Evolutionary conservation across 2,113 vertebrate species (phyloP).

Genomic region (Gyps fulvus): DNA sequence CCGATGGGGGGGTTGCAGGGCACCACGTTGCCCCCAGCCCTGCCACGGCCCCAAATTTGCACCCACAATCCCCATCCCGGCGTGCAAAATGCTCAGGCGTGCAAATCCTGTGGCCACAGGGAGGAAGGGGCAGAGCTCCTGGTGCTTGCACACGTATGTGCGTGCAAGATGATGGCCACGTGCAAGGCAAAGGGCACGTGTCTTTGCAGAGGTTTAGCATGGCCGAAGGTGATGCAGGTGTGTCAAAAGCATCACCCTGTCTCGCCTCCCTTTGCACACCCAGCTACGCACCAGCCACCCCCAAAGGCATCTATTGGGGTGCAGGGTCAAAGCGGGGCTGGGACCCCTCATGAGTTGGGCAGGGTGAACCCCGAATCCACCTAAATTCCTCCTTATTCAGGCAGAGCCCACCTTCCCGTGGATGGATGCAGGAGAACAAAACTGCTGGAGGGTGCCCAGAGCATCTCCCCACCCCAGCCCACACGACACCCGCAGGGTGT

Average conservation of each 20-base stretch:
- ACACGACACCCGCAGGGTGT: accelerated
- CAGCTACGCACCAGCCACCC: accelerated
- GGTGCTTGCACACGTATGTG: accelerated
- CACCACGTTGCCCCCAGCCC: accelerated
- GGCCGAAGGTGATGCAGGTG: accelerated
- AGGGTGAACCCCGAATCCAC: too few species aligned
- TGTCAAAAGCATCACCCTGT: accelerated
- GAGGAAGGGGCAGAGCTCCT: background rate
- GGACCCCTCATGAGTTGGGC: accelerated
- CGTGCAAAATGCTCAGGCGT: background rate
- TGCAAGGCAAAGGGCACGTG: background rate
- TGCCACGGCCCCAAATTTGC: accelerated
- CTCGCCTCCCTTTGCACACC: accelerated
- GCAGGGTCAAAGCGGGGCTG: accelerated
- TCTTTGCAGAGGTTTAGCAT: background rate
- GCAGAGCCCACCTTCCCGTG: accelerated
- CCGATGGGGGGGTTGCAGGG: background rate
- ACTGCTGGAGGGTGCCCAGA: background rate
- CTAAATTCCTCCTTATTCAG: background rate
- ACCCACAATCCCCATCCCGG: background rate
- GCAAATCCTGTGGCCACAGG: accelerated
- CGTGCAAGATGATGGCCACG: accelerated
- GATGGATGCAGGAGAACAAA: accelerated
- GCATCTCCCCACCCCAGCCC: background rate
- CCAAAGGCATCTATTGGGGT: background rate